A percentile compares a stretch with the other conserved stretches of the same genome.
These are phyloP conservation scores for Iselma pallidipennis DNA, from an alignment of 2,888 invertebrate species.

Conservation along the genomic window DNA sequence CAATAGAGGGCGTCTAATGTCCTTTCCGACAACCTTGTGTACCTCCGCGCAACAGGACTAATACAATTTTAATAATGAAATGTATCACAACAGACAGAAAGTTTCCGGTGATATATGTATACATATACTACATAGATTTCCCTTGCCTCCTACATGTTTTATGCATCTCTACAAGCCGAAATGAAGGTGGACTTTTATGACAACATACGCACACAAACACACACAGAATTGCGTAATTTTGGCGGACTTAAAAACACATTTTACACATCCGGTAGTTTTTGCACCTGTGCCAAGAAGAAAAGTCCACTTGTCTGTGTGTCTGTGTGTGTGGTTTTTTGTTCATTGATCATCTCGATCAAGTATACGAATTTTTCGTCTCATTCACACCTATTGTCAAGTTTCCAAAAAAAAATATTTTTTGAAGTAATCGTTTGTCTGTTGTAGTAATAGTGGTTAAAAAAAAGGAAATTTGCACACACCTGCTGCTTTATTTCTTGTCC, in stretches of 20 bases:
- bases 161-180: too few relatives aligned
- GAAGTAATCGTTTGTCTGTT: too few relatives aligned
- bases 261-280: slow-evolving; percentile 8
- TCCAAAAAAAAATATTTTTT: too few relatives aligned
- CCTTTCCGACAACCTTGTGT: slow-evolving; percentile 28
- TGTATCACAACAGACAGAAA: too few relatives aligned
- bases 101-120: too few relatives aligned
- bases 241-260: not conserved
- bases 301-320: not conserved
- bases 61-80: too few relatives aligned
- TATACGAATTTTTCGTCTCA: not conserved
- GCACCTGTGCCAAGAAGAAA: slow-evolving; percentile 21
- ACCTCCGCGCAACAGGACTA: too few relatives aligned
- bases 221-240: slow-evolving; percentile 12
- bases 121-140: too few relatives aligned
- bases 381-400: too few relatives aligned
- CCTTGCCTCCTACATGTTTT: too few relatives aligned
- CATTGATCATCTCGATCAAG: not conserved
- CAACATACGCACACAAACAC: not conserved
- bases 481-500: slow-evolving; percentile 49
- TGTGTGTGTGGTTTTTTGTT: not conserved
- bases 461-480: slow-evolving; percentile 36
- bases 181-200: not conserved
- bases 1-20: slow-evolving; percentile 30
- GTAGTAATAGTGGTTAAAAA: too few relatives aligned